Percentiles rank a stretch among this genome's conserved stretches.
Conservation (phyloP, 2,113 vertebrate species). For the Charina bottae region DNA sequence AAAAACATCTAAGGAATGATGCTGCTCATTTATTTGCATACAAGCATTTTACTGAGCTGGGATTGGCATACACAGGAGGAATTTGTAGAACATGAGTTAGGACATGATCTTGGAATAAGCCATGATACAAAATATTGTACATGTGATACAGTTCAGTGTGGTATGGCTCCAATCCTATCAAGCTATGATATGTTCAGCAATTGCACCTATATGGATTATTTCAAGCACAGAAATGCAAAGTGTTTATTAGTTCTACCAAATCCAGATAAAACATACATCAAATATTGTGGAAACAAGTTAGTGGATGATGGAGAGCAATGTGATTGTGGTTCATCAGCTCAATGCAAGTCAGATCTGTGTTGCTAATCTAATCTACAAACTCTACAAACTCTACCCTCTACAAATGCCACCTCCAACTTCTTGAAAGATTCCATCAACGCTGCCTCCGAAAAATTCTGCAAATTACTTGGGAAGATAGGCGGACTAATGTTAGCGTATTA, state of each 20-base stretch:
- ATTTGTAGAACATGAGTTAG: constrained; percentile 67
- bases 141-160: neutral
- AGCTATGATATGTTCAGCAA: constrained; percentile 20
- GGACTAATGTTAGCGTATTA: too few species aligned
- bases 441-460: too few species aligned
- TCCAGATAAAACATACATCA: constrained; percentile 26
- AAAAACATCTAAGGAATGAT: constrained; percentile 44
- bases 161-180: fast-evolving
- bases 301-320: constrained; percentile 64
- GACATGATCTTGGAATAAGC: constrained; percentile 62
- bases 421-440: too few species aligned
- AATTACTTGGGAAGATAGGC: too few species aligned
- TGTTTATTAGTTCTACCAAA: constrained; percentile 11
- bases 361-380: constrained; percentile 64
- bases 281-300: constrained; percentile 67
- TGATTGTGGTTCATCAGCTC: constrained; percentile 64
- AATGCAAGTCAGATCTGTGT: constrained; percentile 65
- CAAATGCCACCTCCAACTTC: too few species aligned
- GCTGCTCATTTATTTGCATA: constrained; percentile 33
- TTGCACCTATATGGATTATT: constrained; percentile 47
- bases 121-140: constrained; percentile 38
- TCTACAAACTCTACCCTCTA: too few species aligned
- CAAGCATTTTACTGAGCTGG: neutral
- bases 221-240: constrained; percentile 59
- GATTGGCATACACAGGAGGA: neutral